Conservation (phyloP, 2,888 invertebrate genomes). For the Patella depressa region DNA sequence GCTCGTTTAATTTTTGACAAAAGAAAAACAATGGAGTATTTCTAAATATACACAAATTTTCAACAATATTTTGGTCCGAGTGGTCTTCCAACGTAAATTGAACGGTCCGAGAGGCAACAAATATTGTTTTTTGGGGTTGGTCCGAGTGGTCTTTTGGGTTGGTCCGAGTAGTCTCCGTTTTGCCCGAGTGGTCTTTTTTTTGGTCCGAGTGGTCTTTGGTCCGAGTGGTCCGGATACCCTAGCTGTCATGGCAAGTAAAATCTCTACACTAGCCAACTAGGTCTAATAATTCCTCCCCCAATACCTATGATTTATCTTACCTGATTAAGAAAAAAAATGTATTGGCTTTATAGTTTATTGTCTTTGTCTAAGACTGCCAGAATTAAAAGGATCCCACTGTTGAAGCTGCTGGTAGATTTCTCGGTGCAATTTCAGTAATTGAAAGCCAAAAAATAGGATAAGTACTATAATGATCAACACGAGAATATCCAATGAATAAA, state of each 20-base stretch:
- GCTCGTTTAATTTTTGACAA: no score
- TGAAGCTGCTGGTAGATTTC: constrained; percentile 1
- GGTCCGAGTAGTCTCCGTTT: no score
- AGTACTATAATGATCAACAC: neutral
- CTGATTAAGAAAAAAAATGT: neutral
- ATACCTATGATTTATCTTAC: neutral
- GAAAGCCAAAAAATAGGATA: neutral
- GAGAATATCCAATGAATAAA: neutral
- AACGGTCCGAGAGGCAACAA: no score
- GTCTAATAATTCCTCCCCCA: neutral
- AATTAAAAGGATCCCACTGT: neutral
- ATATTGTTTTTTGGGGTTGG: no score
- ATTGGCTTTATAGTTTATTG: neutral
- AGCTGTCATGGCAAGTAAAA: neutral
- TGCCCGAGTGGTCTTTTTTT: no score
- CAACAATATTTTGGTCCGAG: no score
- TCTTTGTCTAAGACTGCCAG: neutral
- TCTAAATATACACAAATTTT: no score
- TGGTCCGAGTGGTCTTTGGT: no score
- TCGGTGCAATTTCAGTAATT: neutral
- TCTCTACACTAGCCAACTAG: neutral
- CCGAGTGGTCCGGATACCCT: no score
- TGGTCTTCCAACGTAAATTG: no score
- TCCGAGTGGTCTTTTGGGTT: no score
- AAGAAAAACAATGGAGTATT: no score